Base-by-base conservation (phyloP, 37 sponge, comb jelly and placozoan species). In the Halichondria panicea region DNA sequence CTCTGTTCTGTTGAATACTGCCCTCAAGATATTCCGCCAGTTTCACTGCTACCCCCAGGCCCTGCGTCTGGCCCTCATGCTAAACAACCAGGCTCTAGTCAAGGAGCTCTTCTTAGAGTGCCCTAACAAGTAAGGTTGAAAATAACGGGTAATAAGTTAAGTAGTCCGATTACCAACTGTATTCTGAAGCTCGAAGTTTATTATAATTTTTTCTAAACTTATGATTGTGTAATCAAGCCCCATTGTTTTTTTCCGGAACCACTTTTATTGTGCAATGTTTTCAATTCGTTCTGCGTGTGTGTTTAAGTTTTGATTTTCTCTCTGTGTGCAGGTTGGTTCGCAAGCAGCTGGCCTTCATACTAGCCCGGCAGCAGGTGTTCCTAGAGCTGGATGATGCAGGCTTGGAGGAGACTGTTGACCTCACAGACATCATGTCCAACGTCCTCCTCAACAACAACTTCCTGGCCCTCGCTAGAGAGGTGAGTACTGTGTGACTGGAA, bases 311-410 rank as follows among this genome's bases (percentile, higher is more conserved):
- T n/a, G n/a, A n/a, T n/a, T n/a, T n/a, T n/a, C n/a, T n/a, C n/a
- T n/a, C n/a, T n/a, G n/a, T n/a, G n/a, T 25, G 41, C 55, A 96
- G 89, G 55, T 33, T 83, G 34, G 75, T 92, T 1, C 88, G 83
- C 58, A 98, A 98, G 84, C 99, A 98, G 87, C 86, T 98, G 45
- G 91, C 94, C 45, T 98, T 93, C 81, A 95, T 95, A 83, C 58
- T 95, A n/a, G 99, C 94, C 2, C 64, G 96, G 55, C 99, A 98
- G 78, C 99, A 98, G 74, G 69, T 95, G 44, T 97, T 88, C 72
- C 72, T 97, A 5, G 91, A 94, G 34, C 74, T 97, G 66, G 93
- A 94, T 5, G 91, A 90, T 33, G 61, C 72, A 13, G 79, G 71
- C 13, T 33, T 85, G n/a, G 81, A 77, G 50, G 85, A 89, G 30